These are phyloP conservation scores for Trochalopteron elliotii DNA, from an alignment of 2,113 vertebrate genomes.

Conservation along the genomic window DNA sequence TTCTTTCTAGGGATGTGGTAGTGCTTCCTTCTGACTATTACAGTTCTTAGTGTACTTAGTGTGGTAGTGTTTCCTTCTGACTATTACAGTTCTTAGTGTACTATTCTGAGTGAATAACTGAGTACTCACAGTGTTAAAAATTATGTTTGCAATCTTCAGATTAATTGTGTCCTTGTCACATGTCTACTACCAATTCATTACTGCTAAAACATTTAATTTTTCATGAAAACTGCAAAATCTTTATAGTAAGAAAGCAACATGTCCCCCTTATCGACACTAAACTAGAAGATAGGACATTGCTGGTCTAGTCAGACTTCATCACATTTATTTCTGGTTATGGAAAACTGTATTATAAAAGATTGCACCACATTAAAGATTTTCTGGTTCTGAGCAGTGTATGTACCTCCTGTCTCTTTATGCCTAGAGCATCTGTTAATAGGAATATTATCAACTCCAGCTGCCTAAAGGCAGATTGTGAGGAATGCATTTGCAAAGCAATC, in stretches of 20 bases:
- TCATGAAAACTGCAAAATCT: background rate
- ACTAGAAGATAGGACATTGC: background rate
- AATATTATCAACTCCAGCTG: background rate
- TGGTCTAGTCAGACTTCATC: background rate
- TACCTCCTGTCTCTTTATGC: background rate
- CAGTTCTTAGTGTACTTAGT: background rate
- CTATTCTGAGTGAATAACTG: background rate
- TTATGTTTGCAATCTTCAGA: background rate
- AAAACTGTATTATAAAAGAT: background rate
- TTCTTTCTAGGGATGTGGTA: accelerated
- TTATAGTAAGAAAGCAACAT: background rate
- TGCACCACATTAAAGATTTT: background rate
- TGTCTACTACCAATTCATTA: background rate
- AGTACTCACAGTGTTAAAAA: background rate
- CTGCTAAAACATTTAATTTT: background rate
- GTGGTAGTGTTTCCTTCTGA: background rate
- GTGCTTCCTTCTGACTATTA: background rate
- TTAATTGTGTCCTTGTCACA: background rate
- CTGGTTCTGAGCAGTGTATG: background rate
- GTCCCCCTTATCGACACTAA: background rate
- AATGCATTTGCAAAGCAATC: background rate
- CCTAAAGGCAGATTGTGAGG: background rate
- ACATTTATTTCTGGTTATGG: background rate
- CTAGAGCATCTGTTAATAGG: background rate
- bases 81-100: background rate